These are phyloP conservation scores for Smittia sp. DNA, from an alignment of 2,888 invertebrate species.

Conservation along the genomic window DNA sequence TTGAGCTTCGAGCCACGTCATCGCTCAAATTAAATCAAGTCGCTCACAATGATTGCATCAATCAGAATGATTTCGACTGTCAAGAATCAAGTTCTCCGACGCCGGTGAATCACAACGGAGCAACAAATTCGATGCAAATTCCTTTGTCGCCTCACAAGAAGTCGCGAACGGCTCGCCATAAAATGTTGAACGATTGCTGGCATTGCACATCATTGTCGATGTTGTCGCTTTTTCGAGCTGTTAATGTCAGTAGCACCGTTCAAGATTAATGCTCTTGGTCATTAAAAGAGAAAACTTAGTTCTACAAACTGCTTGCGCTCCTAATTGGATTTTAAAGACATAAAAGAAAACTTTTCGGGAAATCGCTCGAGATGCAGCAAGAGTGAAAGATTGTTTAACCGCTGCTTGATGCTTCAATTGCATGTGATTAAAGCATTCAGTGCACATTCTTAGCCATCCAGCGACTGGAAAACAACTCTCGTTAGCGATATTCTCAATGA, in stretches of 20 bases:
- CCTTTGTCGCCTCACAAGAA: neutral
- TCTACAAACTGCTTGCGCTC: conserved; percentile 5
- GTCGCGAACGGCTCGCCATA: neutral
- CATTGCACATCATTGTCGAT: neutral
- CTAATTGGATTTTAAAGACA: conserved; percentile 33
- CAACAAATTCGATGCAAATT: too few species aligned
- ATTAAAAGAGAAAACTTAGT: conserved; percentile 8
- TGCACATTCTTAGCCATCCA: neutral
- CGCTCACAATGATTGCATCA: neutral
- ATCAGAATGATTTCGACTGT: neutral
- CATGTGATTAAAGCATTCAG: neutral
- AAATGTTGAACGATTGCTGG: neutral
- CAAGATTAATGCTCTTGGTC: conserved; percentile 18
- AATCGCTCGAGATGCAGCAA: neutral
- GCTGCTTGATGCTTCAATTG: conserved; percentile 13
- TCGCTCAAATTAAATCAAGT: neutral
- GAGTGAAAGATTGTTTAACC: neutral
- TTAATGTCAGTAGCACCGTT: neutral
- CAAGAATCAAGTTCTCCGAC: too few species aligned
- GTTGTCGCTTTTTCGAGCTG: neutral
- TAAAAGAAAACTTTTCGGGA: conserved; percentile 9
- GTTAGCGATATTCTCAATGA: neutral
- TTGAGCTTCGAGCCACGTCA: neutral
- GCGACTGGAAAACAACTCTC: neutral
- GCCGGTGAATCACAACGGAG: too few species aligned